phyloP scores from a whole-genome alignment of 1,140 invertebrate genomes.

The Drosophila chauvacae region DNA sequence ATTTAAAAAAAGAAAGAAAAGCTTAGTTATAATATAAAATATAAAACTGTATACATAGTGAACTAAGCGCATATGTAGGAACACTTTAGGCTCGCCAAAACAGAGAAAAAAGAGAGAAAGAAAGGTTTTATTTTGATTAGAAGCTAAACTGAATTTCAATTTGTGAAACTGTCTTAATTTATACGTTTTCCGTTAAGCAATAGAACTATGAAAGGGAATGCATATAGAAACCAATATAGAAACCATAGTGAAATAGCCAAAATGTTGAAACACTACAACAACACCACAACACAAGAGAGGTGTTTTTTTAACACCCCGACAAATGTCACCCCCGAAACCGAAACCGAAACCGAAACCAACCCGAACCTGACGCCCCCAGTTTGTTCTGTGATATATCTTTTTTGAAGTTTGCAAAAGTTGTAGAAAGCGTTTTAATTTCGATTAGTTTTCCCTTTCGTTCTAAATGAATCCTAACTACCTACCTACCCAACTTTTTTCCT shows the following conservation, averaged over 20 bases:
- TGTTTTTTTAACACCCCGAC: neutral
- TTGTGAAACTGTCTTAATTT: constrained; percentile 41
- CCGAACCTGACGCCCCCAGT: constrained; percentile 49
- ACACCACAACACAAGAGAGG: neutral
- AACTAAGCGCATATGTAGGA: constrained; percentile 77
- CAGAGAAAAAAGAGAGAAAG: constrained; percentile 34
- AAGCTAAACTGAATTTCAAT: constrained; percentile 34
- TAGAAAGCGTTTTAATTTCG: constrained; percentile 32
- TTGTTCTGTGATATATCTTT: constrained; percentile 77
- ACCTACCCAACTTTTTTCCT: constrained; percentile 8
- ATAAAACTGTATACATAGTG: constrained; percentile 33
- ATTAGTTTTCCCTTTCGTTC: constrained; percentile 50
- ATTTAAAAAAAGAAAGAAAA: constrained; percentile 7
- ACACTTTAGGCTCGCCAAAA: constrained; percentile 69
- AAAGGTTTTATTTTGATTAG: constrained; percentile 47
- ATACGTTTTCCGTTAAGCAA: constrained; percentile 37
- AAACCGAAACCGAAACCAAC: neutral
- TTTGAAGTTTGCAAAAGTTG: constrained; percentile 59
- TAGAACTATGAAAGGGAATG: constrained; percentile 21
- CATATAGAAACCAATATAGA: constrained; percentile 7
- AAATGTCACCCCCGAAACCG: constrained; percentile 8
- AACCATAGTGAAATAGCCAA: constrained; percentile 35
- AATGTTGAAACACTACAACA: constrained; percentile 29
- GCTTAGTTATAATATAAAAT: constrained; percentile 49
- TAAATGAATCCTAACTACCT: constrained; percentile 22